phyloP scores from a whole-genome alignment of 2,113 vertebrate genomes.

The Odocoileus virginianus region DNA sequence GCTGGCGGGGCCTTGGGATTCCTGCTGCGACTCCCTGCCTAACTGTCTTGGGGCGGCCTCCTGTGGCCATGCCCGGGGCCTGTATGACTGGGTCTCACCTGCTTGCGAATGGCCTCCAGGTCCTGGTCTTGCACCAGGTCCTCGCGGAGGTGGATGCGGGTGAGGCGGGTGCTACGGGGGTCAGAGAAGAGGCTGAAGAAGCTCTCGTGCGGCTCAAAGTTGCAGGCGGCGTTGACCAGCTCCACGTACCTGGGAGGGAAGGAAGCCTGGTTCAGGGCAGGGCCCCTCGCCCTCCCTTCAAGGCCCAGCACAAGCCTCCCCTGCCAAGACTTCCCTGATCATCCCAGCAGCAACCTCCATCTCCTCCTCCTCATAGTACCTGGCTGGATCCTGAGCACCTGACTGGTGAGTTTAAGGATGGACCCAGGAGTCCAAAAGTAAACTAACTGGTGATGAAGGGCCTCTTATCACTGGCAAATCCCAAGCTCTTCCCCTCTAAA shows the following conservation, averaged over 20 bases:
- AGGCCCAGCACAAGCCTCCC: background rate
- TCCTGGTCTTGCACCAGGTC: constrained; percentile 93
- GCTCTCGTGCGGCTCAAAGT: constrained; percentile 91
- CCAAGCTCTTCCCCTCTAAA: background rate
- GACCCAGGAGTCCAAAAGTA: background rate
- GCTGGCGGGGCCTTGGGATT: background rate
- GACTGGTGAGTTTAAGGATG: background rate
- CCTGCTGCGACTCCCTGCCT: background rate
- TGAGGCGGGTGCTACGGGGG: constrained; percentile 93
- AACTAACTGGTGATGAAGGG: background rate
- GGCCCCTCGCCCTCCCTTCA: background rate
- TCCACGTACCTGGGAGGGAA: constrained; percentile 90
- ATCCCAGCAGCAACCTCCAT: rapidly evolving
- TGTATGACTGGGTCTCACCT: constrained; percentile 79
- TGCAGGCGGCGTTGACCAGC: constrained; percentile 91
- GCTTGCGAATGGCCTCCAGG: constrained; percentile 94
- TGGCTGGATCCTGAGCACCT: background rate
- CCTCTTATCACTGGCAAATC: background rate
- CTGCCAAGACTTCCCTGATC: background rate
- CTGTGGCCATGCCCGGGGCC: rapidly evolving
- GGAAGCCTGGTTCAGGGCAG: background rate
- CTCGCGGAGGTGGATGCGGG: constrained; percentile 91
- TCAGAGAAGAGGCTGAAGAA: constrained; percentile 97
- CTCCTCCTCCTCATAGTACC: background rate
- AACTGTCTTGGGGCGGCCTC: background rate